Evolutionary conservation across 2,888 invertebrate genomes (phyloP), one percentile per base, ranked within the genome.

Genomic region (Kryphioiulus occultus): DNA sequence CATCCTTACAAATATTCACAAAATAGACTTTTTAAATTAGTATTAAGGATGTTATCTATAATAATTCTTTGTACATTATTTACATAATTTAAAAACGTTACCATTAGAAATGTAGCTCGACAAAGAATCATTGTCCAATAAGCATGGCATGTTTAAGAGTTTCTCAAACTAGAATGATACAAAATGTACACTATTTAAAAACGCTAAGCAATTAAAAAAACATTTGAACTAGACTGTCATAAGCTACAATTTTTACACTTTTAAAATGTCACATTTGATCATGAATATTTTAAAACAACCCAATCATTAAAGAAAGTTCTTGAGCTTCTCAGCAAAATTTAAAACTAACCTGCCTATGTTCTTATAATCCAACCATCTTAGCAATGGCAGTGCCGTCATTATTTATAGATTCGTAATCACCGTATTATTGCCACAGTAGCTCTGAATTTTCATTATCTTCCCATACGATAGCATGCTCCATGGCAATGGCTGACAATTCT

Each of bases 401-500:
- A 53, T 19, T 30, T 30, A 10, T 12, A 78, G 22, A 5, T 12
- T 30, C 35, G 7, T 2, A 30, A 78, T 5, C 12, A 78, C 7
- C 26, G 15, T 78, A 30, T 30, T 78, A 78, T 30, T 78, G 78
- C 30, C 78, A 78, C 0, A 78, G 15, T 15, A 78, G 12, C 78
- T 78, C 78, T 3, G 78, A 30, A 78, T 30, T 86, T 86, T 26
- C 47, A 53, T 47, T 30, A 32, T 83, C 83, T 84, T 87, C 87
- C 87, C 87, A 87, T 42, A 87, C 44, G 2, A 94, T 92, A 35
- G 96, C 95, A 92, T 99, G 99, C 92, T 99, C 99, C 92, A 98
- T 97, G 89, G 97, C 96, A 88, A 99, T 94, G 19, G 99, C 97
- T 0, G 99, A 96, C 88, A 99, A 93, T 92, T 99, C 98, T 92